Evolutionary conservation across 2,797 vertebrate species (phyloP), one percentile per base, ranked within the genome.

Genomic region (Chromis chromis): DNA sequence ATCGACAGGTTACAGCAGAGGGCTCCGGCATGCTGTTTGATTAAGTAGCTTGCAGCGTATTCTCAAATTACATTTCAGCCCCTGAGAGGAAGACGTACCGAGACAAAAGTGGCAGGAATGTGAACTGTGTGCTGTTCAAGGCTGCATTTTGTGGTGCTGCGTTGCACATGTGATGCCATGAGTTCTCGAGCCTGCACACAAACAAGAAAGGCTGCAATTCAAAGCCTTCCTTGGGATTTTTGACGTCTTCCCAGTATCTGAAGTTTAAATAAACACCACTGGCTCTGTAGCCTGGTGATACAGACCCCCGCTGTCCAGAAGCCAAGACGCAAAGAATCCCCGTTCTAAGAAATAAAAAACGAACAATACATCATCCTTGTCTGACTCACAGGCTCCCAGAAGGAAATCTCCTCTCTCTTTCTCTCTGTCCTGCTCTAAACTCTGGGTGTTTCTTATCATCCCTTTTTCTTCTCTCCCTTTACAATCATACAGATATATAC

Each of bases 361-460:
- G 40, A 74, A 71, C 69, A 65, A 77, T 65, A 65, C 31, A 62
- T 69, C 63, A 77, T 63, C 62, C 44, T 55, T 1, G 9, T 78
- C 74, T 64, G 73, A 77, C 57, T 79, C 72, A 54, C 39, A 27
- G 56, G 62, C 65, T 77, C 70, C 74, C 73, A 70, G 50, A 70
- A 77, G 62, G 39, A 67, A 73, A 71, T 56, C 56, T 36, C 33
- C 28, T 49, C 61, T 53, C 49, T 19, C 27, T 36, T 6, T 8
- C 24, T 48, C 44, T 48, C 17, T 49, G 33, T 65, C 36, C 39
- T 49, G 33, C 70, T 64, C 21, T 50, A 58, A 52, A 60, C 25
- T 48, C 52, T 52, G 60, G 55, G 14, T 36, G 22, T 69, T 17
- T 52, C 14, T 46, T 27, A 65, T 40, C 16, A 0, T 50, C 57